Conservation (phyloP, 2,113 vertebrate genomes). For the Indicator indicator region DNA sequence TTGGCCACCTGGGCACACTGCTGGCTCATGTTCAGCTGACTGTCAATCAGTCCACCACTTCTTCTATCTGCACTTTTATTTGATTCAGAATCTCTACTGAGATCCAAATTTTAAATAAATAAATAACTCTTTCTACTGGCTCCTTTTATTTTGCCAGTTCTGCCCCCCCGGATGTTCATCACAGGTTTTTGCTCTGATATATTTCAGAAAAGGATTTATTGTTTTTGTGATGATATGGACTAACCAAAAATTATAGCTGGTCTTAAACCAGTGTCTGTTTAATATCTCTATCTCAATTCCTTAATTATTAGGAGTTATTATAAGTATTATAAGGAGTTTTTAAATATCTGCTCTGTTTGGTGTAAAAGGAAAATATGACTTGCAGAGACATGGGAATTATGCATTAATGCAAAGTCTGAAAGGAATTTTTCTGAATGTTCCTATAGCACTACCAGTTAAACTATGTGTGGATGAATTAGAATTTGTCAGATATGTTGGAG, state of each 20-base stretch:
- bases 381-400: neutral
- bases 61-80: neutral
- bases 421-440: neutral
- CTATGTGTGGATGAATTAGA: neutral
- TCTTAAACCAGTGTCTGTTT: neutral
- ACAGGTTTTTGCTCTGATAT: neutral
- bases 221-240: neutral
- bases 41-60: neutral
- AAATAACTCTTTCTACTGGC: neutral
- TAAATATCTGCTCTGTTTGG: neutral
- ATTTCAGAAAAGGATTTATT: neutral
- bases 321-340: neutral
- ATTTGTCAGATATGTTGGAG: neutral
- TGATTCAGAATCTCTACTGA: neutral
- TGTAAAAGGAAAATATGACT: neutral
- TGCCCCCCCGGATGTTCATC: rapidly evolving
- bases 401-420: neutral
- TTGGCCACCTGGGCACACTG: too few relatives aligned
- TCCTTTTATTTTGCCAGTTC: neutral
- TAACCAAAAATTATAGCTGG: neutral
- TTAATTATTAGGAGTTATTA: neutral
- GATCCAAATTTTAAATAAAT: neutral
- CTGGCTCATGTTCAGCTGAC: too few relatives aligned
- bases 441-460: neutral
- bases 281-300: neutral